These are phyloP conservation scores for Panulirus ornatus DNA, from an alignment of 1,140 invertebrate species.

Conservation along the genomic window DNA sequence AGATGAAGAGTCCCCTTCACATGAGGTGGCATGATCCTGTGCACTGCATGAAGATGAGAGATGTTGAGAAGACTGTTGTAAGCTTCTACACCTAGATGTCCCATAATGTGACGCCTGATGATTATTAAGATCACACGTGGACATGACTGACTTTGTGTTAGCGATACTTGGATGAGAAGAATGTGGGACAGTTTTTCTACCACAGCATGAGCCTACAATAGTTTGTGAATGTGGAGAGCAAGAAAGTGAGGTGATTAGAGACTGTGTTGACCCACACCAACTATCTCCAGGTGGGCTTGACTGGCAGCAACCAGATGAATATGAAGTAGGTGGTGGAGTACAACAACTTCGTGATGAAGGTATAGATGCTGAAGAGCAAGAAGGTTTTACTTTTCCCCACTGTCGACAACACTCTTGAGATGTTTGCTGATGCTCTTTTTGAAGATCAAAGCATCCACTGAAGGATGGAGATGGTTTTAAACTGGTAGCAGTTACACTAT, in stretches of 20 bases:
- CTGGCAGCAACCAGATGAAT: constrained; percentile 23
- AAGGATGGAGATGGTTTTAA: constrained; percentile 11
- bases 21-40: not conserved
- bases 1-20: not conserved
- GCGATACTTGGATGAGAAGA: not conserved
- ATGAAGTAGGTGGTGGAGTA: constrained; percentile 17
- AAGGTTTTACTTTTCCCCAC: constrained; percentile 11
- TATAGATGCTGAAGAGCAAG: not conserved
- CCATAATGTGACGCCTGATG: not conserved
- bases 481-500: not conserved
- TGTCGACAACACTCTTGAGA: constrained; percentile 23
- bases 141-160: not conserved
- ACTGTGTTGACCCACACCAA: constrained; percentile 22
- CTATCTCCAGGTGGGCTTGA: not conserved
- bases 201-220: constrained; percentile 13
- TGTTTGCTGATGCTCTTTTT: not conserved
- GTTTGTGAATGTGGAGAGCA: constrained; percentile 38
- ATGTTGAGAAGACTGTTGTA: not conserved
- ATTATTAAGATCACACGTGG: not conserved
- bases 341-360: not conserved
- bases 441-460: constrained; percentile 19
- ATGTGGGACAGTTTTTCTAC: not conserved
- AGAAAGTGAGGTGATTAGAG: constrained; percentile 46
- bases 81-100: not conserved
- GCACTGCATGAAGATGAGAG: not conserved